phyloP scores from a whole-genome alignment of 2,113 vertebrate genomes.

The Ceratotherium simum region DNA sequence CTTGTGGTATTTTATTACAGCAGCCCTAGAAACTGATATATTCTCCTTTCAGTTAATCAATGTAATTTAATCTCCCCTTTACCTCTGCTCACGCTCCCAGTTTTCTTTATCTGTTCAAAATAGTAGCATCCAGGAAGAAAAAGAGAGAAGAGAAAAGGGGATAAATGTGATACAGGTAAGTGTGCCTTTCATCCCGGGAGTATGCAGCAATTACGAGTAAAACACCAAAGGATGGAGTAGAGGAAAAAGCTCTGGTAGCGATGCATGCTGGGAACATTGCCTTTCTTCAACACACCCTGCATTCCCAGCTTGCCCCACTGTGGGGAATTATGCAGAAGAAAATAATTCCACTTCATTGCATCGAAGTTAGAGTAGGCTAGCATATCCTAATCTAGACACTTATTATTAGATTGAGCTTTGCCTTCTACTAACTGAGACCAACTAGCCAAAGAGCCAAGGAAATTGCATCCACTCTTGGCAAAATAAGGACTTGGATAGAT shows the following conservation, averaged over 20 bases:
- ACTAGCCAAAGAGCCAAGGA: neutral
- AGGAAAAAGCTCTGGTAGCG: neutral
- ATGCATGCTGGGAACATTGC: neutral
- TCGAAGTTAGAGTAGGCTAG: neutral
- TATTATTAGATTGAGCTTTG: slow-evolving; percentile 22
- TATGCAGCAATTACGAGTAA: neutral
- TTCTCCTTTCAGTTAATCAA: neutral
- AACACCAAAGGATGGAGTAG: neutral
- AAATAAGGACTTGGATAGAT: slow-evolving; percentile 7
- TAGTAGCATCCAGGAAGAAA: neutral
- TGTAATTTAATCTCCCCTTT: slow-evolving; percentile 29
- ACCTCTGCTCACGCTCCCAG: neutral
- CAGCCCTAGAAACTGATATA: neutral
- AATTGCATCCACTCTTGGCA: neutral
- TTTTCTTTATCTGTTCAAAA: slow-evolving; percentile 55
- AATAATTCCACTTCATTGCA: neutral
- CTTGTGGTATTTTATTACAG: neutral
- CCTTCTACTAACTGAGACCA: neutral
- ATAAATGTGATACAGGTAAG: neutral
- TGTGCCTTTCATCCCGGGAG: neutral
- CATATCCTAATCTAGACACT: neutral
- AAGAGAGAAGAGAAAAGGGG: neutral
- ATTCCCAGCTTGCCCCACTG: neutral
- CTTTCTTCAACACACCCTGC: neutral
- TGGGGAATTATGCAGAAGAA: neutral